Conservation (phyloP, 2,113 vertebrate species). For the Ctenodactylus gundi region DNA sequence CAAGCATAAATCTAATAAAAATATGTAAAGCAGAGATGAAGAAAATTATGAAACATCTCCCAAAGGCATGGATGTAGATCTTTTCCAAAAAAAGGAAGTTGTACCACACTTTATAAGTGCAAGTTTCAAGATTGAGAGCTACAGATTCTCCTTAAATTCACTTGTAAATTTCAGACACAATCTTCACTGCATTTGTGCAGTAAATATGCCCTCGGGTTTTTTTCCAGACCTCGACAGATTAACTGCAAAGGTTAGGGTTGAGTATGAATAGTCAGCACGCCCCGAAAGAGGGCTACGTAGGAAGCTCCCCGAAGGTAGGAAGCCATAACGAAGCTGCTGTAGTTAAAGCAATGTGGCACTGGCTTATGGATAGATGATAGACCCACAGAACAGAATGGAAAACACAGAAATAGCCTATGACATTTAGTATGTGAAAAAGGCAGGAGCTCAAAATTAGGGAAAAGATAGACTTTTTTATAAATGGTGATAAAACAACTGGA, state of each 20-base stretch:
- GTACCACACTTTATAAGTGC: background rate
- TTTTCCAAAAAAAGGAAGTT: too few relatives aligned
- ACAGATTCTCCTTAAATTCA: background rate
- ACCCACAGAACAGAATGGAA: constrained; percentile 21
- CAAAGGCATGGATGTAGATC: background rate
- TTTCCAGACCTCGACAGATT: background rate
- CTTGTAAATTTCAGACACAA: background rate
- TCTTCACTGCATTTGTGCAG: background rate
- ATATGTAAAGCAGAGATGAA: background rate
- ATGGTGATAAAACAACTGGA: constrained; percentile 40
- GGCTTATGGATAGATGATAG: background rate
- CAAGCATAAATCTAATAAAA: background rate
- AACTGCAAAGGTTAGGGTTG: constrained; percentile 31
- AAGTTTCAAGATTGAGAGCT: background rate
- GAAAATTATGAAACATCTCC: constrained; percentile 30
- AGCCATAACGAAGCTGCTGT: constrained; percentile 20
- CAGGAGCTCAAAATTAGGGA: background rate
- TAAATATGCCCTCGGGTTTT: background rate
- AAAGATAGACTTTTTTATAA: constrained; percentile 18
- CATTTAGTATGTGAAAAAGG: constrained; percentile 34
- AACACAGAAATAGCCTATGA: constrained; percentile 47
- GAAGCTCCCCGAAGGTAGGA: background rate
- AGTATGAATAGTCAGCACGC: constrained; percentile 30
- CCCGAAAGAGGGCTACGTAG: background rate
- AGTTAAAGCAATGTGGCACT: constrained; percentile 33